These are phyloP conservation scores for Pseudolaguvia tuberculata DNA, from an alignment of 2,113 vertebrate species.

Conservation along the genomic window DNA sequence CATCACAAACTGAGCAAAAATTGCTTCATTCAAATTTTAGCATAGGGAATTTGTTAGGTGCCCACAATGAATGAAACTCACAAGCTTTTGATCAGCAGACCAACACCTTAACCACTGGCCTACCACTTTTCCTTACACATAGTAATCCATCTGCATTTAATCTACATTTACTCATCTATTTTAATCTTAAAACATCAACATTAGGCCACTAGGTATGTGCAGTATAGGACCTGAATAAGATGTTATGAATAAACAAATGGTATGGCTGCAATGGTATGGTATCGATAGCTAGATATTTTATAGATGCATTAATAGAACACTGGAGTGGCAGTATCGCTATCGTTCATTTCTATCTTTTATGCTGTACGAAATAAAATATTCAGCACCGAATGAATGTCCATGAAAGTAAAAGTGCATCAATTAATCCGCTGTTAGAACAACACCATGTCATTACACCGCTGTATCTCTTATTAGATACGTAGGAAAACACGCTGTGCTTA, in stretches of 20 bases:
- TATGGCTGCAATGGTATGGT: no score
- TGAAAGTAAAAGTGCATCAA: conserved; percentile 23
- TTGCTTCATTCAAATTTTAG: neutral
- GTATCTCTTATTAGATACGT: neutral
- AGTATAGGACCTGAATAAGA: no score
- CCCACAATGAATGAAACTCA: no score
- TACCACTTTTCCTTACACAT: no score
- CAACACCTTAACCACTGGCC: no score
- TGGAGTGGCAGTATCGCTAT: neutral
- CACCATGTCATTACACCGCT: conserved; percentile 34
- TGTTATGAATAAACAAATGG: no score
- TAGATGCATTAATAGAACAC: no score
- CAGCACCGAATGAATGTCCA: conserved; percentile 38
- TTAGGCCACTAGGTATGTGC: neutral
- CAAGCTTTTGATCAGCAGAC: no score
- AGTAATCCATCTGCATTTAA: no score
- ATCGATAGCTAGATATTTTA: no score
- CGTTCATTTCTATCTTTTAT: neutral
- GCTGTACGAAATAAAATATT: conserved; percentile 28
- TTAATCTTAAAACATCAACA: neutral
- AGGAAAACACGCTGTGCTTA: conserved; percentile 23
- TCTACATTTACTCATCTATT: neutral
- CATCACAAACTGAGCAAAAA: no score
- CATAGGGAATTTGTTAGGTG: neutral
- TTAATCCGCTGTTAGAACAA: conserved; percentile 47